Percentiles rank a stretch among this genome's conserved stretches.
These are phyloP conservation scores for Dendrocincla fuliginosa DNA, from an alignment of 2,797 vertebrate genomes.

Conservation along the genomic window DNA sequence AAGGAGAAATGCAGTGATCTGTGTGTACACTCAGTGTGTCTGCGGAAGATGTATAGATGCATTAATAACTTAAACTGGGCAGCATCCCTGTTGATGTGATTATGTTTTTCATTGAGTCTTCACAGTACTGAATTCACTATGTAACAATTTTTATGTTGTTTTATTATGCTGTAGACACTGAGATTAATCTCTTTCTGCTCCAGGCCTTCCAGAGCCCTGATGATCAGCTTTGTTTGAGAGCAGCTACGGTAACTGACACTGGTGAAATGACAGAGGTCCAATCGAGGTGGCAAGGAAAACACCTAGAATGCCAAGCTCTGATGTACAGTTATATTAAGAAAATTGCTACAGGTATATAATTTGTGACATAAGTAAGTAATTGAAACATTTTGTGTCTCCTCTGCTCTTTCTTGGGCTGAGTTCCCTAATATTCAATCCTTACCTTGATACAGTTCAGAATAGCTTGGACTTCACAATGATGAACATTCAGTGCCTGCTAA, in stretches of 20 bases:
- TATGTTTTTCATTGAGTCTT: background rate
- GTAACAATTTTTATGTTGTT: background rate
- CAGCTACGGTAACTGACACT: background rate
- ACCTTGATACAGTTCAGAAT: background rate
- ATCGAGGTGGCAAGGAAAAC: background rate
- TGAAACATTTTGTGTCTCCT: background rate
- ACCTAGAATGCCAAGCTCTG: background rate
- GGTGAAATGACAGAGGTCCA: background rate
- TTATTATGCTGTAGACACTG: background rate
- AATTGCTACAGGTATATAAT: background rate
- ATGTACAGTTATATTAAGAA: background rate
- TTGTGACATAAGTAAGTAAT: background rate
- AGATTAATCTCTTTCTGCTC: background rate
- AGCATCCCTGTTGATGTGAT: background rate
- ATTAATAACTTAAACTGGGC: background rate
- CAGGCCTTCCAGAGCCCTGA: background rate
- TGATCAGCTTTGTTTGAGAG: background rate
- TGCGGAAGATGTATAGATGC: background rate
- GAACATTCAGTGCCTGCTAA: background rate
- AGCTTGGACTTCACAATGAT: background rate
- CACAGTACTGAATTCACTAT: background rate
- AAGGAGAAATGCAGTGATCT: background rate
- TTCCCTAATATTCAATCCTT: background rate
- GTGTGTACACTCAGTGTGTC: fast-evolving
- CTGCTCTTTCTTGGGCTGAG: background rate